phyloP scores from a whole-genome alignment of 2,888 invertebrate species.

The Melinaea marsaeus region DNA sequence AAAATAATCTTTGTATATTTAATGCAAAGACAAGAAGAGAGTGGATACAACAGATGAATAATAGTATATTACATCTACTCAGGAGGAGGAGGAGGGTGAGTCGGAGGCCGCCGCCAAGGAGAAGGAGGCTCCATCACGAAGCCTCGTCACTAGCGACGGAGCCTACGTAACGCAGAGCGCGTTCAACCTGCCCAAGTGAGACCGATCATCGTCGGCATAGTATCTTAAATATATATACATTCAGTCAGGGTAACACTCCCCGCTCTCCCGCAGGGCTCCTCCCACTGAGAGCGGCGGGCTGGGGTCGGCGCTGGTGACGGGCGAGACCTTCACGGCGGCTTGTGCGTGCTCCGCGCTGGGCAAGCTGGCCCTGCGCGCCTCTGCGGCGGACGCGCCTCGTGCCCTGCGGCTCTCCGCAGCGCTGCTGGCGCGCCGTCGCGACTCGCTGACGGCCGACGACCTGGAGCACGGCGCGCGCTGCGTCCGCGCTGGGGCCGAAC shows the following conservation, averaged over 20 bases:
- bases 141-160: constrained; percentile 97
- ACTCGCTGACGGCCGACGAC: constrained; percentile 97
- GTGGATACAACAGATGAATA: neutral
- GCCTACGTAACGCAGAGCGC: constrained; percentile 99
- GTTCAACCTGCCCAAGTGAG: constrained; percentile 89
- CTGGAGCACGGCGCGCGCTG: constrained; percentile 92
- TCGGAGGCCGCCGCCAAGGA: constrained; percentile 34
- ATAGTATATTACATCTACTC: neutral
- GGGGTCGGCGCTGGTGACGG: constrained; percentile 92
- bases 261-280: constrained; percentile 12
- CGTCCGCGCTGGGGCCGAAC: constrained; percentile 84
- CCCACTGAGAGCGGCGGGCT: constrained; percentile 70
- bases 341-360: constrained; percentile 93
- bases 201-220: constrained; percentile 28
- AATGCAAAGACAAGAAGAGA: neutral
- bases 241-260: neutral
- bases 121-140: constrained; percentile 70
- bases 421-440: constrained; percentile 72
- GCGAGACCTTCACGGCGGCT: constrained; percentile 97
- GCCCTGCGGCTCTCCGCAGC: constrained; percentile 93
- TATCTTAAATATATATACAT: too few relatives aligned
- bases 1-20: neutral
- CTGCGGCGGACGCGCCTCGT: constrained; percentile 74
- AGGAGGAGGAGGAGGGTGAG: constrained; percentile 40
- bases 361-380: constrained; percentile 85